Conservation (phyloP, 2,888 invertebrate genomes). For the Gastracanthus pulcherrimus region DNA sequence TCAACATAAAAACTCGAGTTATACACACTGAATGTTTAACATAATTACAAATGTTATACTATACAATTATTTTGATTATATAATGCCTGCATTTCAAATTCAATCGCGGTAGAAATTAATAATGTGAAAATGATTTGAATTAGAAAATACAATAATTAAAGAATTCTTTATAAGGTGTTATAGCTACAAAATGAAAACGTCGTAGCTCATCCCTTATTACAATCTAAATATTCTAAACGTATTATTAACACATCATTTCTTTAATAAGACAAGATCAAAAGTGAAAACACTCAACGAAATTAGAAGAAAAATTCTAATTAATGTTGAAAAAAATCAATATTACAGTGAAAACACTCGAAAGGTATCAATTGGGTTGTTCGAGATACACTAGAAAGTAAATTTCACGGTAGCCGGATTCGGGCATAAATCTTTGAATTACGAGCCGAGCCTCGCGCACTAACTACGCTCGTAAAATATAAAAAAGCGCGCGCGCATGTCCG, state of each 20-base stretch:
- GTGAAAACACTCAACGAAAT: too few relatives aligned
- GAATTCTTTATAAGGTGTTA: background rate
- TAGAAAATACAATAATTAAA: background rate
- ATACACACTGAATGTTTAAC: background rate
- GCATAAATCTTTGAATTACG: constrained; percentile 43
- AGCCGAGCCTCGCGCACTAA: constrained; percentile 3
- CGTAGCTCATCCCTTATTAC: too few relatives aligned
- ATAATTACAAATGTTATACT: background rate
- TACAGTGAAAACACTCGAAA: too few relatives aligned
- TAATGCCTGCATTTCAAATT: too few relatives aligned
- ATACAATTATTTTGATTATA: background rate
- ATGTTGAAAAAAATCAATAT: too few relatives aligned
- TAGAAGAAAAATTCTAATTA: too few relatives aligned
- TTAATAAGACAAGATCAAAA: too few relatives aligned
- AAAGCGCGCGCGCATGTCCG: constrained; percentile 18
- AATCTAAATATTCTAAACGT: too few relatives aligned
- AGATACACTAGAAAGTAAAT: background rate
- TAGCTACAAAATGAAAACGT: too few relatives aligned
- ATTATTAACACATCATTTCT: too few relatives aligned
- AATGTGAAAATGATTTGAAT: background rate
- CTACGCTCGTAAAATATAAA: constrained; percentile 36
- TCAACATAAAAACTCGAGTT: background rate
- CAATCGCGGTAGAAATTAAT: background rate
- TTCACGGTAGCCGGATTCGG: constrained; percentile 28
- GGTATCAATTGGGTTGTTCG: too few relatives aligned